Percentiles rank a stretch among this genome's conserved stretches.
These are phyloP conservation scores for Callocephalon fimbriatum DNA, from an alignment of 2,113 vertebrate genomes.

Conservation along the genomic window DNA sequence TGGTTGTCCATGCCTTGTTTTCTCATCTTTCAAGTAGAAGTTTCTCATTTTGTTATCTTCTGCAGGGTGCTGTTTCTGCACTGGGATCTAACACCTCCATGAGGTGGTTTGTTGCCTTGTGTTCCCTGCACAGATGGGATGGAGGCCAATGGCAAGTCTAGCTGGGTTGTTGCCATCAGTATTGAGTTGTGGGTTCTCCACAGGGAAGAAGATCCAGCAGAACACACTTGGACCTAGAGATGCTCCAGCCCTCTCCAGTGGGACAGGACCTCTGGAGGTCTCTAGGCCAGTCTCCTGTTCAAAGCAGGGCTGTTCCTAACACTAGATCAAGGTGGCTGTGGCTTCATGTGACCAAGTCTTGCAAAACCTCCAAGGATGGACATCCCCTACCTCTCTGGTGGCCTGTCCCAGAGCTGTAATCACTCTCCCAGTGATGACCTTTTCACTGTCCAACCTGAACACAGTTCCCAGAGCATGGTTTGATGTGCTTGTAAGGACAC, in stretches of 20 bases:
- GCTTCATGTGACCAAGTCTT: background rate
- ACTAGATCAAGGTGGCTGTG: background rate
- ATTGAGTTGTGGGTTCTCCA: background rate
- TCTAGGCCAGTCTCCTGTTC: background rate
- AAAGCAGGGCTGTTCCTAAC: background rate
- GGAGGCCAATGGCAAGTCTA: background rate
- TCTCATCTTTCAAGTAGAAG: background rate
- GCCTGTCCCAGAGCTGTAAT: background rate
- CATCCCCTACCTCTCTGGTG: background rate
- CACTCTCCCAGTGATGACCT: background rate
- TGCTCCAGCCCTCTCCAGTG: background rate
- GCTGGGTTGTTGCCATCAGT: background rate
- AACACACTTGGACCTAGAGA: background rate
- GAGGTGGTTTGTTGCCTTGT: rapidly evolving
- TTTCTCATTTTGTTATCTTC: background rate
- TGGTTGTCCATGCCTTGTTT: background rate
- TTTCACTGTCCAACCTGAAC: background rate
- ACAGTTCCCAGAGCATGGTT: background rate
- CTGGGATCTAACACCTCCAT: background rate
- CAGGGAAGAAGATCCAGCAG: background rate
- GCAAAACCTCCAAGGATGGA: background rate
- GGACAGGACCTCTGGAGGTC: background rate
- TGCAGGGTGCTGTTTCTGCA: rapidly evolving
- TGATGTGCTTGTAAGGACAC: background rate
- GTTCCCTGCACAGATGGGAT: background rate